Conservation (phyloP, 2,888 invertebrate species). For the Pocota personata region DNA sequence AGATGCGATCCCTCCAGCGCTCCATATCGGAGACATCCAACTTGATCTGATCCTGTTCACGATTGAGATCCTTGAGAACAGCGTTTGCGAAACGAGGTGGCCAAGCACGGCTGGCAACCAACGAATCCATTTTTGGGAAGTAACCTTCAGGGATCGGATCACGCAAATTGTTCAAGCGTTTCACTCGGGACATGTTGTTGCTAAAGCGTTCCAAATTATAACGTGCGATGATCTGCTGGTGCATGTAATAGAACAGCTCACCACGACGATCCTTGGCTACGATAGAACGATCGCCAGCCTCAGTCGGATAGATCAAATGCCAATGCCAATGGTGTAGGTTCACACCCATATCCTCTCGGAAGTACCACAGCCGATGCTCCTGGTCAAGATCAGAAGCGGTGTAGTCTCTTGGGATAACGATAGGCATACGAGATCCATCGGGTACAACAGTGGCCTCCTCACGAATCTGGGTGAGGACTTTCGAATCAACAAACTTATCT, state of each 20-base stretch:
- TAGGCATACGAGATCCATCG: slow-evolving; percentile 86
- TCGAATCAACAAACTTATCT: slow-evolving; percentile 86
- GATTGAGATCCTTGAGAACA: slow-evolving; percentile 85
- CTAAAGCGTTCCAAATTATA: slow-evolving; percentile 91
- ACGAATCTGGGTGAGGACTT: slow-evolving; percentile 85
- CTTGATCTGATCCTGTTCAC: slow-evolving; percentile 87
- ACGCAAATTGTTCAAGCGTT: slow-evolving; percentile 86
- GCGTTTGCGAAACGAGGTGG: slow-evolving; percentile 87
- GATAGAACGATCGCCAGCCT: slow-evolving; percentile 85
- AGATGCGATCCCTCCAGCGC: slow-evolving; percentile 90
- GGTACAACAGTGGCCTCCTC: slow-evolving; percentile 86
- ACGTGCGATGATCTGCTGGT: slow-evolving; percentile 85
- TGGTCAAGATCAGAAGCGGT: slow-evolving; percentile 89
- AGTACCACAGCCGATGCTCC: slow-evolving; percentile 87
- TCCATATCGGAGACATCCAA: slow-evolving; percentile 88
- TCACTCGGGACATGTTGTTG: slow-evolving; percentile 87
- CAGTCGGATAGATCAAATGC: slow-evolving; percentile 89
- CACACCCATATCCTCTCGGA: slow-evolving; percentile 84
- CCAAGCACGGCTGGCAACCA: slow-evolving; percentile 90
- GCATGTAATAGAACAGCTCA: slow-evolving; percentile 93
- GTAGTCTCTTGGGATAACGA: slow-evolving; percentile 87
- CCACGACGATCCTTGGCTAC: slow-evolving; percentile 88
- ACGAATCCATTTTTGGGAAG: slow-evolving; percentile 92
- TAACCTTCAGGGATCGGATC: slow-evolving; percentile 91
- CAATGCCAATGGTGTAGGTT: slow-evolving; percentile 85